Evolutionary conservation across 2,113 vertebrate species (phyloP).

Genomic region (Pachycephala philippinensis): DNA sequence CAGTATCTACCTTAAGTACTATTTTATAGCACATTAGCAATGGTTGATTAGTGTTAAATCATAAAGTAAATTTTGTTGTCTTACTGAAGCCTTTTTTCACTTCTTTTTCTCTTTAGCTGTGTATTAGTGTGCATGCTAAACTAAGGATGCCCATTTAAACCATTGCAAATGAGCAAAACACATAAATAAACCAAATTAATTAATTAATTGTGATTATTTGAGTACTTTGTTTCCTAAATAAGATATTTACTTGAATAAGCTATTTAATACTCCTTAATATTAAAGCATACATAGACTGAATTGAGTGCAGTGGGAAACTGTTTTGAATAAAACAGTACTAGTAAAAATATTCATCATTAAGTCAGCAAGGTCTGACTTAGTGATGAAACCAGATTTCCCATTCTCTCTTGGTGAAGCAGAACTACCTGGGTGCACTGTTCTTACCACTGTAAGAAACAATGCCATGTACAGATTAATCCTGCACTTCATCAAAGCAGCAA

Average conservation of each 20-base stretch:
- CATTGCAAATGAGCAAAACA: background rate
- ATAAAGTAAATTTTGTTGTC: conserved; percentile 62
- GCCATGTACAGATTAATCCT: background rate
- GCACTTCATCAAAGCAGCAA: background rate
- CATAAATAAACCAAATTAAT: background rate
- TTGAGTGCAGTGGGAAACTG: background rate
- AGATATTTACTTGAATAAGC: background rate
- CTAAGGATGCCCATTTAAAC: background rate
- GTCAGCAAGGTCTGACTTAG: background rate
- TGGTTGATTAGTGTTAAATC: conserved; percentile 59
- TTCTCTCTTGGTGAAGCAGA: background rate
- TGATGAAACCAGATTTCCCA: background rate
- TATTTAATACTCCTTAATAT: background rate
- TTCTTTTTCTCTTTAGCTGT: background rate
- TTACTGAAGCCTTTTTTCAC: conserved; percentile 4
- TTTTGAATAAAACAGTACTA: background rate
- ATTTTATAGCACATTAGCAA: conserved; percentile 65
- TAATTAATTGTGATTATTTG: background rate
- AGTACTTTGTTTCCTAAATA: background rate
- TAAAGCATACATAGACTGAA: background rate
- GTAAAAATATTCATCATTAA: background rate
- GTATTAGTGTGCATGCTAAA: background rate
- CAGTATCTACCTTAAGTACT: conserved; percentile 49
- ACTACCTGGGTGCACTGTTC: background rate
- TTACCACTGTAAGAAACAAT: background rate